phyloP scores from a whole-genome alignment of 2,888 invertebrate species.

The Tipula unca region DNA sequence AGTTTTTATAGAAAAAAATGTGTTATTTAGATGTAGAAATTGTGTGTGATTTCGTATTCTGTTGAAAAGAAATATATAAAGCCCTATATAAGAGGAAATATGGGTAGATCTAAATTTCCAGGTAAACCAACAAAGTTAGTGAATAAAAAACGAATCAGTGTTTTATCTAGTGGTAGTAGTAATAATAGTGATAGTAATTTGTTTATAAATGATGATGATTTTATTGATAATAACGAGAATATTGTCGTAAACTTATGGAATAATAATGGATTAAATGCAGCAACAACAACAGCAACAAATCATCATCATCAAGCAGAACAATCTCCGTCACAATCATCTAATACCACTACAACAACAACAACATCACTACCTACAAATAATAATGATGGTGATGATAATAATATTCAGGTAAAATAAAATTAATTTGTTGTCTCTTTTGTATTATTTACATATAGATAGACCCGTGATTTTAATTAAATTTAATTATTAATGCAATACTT shows the following conservation, averaged over 20 bases:
- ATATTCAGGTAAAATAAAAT: constrained; percentile 1
- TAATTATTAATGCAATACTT: background rate
- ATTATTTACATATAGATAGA: background rate
- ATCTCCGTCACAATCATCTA: constrained; percentile 16
- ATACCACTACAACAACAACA: constrained; percentile 24
- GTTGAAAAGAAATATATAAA: background rate
- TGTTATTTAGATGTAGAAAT: background rate
- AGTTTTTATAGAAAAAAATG: background rate
- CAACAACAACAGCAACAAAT: constrained; percentile 23
- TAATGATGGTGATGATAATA: constrained; percentile 16
- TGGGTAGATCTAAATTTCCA: constrained; percentile 55
- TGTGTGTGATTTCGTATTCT: background rate
- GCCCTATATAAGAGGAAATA: constrained; percentile 25
- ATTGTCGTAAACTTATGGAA: constrained; percentile 25
- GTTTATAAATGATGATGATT: constrained; percentile 22
- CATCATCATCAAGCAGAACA: background rate
- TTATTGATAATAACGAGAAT: constrained; percentile 23
- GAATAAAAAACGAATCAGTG: constrained; percentile 76
- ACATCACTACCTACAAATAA: background rate
- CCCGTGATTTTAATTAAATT: background rate
- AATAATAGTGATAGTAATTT: constrained; percentile 35
- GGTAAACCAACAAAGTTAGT: constrained; percentile 82
- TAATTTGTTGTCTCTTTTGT: background rate
- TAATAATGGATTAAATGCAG: constrained; percentile 23
- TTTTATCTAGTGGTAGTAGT: constrained; percentile 51